A percentile compares a stretch with the other conserved stretches of the same genome.
phyloP scores from a whole-genome alignment of 2,797 vertebrate genomes.

The Anomalospiza imberbis region DNA sequence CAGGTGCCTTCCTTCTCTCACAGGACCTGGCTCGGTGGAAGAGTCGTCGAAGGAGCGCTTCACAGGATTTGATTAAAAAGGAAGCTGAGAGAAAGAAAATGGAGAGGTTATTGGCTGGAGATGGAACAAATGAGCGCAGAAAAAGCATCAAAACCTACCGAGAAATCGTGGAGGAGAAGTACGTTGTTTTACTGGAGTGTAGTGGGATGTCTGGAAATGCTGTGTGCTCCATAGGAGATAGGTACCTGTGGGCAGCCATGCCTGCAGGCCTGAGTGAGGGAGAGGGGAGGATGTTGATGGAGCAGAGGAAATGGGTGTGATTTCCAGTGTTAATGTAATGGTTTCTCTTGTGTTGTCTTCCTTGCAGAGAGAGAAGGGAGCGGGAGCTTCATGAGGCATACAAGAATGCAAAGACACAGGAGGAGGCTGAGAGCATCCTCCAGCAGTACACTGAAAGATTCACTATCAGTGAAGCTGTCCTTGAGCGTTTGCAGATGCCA shows the following conservation, averaged over 20 bases:
- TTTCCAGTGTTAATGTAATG: not conserved
- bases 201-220: not conserved
- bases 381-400: slow-evolving; percentile 88
- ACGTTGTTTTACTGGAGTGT: slow-evolving; percentile 53
- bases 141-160: slow-evolving; percentile 97
- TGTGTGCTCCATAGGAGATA: not conserved
- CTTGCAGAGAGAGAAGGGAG: slow-evolving; percentile 88
- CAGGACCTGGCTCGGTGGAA: slow-evolving; percentile 97
- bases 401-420: slow-evolving; percentile 81
- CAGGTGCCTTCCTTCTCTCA: not conserved
- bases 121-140: slow-evolving; percentile 77
- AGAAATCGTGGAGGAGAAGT: slow-evolving; percentile 98
- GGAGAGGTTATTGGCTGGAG: slow-evolving; percentile 84
- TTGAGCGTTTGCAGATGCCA: slow-evolving; percentile 92
- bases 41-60: slow-evolving; percentile 90
- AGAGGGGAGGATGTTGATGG: not conserved
- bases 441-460: slow-evolving; percentile 93
- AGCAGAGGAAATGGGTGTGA: not conserved
- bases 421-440: slow-evolving; percentile 89
- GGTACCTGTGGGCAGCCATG: not conserved
- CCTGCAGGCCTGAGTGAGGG: not conserved
- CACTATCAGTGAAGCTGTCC: slow-evolving; percentile 92
- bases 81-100: slow-evolving; percentile 96
- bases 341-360: not conserved
- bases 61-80: slow-evolving; percentile 96